Evolutionary conservation across 2,888 invertebrate genomes (phyloP), one percentile per base, ranked within the genome.

Genomic region (Exocentrus adspersus): DNA sequence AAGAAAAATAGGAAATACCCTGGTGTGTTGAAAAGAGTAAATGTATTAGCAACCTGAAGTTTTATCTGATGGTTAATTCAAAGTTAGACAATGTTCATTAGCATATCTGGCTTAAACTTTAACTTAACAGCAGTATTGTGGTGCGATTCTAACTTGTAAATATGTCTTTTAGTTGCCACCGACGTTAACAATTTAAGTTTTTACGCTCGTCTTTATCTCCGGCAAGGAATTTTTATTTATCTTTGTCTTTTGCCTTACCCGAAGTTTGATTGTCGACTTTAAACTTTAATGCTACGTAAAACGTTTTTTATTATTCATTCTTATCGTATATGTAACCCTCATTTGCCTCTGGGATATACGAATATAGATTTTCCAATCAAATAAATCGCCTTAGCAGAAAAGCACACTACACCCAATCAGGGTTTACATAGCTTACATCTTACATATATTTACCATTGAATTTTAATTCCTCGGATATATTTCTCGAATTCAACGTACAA

Each of bases 71-170:
- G 42, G 21, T 42, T 53, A 53, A 42, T 42, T 53, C 42, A 53
- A 53, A 53, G 53, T 53, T 53, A 53, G 42, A 42, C 53, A 53
- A 41, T 53, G 41, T 53, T 53, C 53, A 53, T 53, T 53, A 53
- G 53, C 53, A 53, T 53, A 53, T 53, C 53, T 53, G 41, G 53
- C 24, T 53, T 53, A 53, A 53, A 53, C 21, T 53, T 53, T 41
- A 42, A 53, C 20, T 53, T 53, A 53, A 53, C 53, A 53, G 42
- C 53, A 41, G 53, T 53, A 42, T 32, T 53, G 53, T 24, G 53
- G 53, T 41, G 42, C 42, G 53, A 53, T 41, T 42, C 42, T 42
- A 53, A 53, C 53, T 53, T 53, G 53, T 53, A 53, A 53, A 53
- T 53, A 53, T 53, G 53, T 53, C 53, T 53, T n/a, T 53, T 53